Evolutionary conservation across 1,140 invertebrate genomes (phyloP).

Genomic region (Aphaenogaster floridana): DNA sequence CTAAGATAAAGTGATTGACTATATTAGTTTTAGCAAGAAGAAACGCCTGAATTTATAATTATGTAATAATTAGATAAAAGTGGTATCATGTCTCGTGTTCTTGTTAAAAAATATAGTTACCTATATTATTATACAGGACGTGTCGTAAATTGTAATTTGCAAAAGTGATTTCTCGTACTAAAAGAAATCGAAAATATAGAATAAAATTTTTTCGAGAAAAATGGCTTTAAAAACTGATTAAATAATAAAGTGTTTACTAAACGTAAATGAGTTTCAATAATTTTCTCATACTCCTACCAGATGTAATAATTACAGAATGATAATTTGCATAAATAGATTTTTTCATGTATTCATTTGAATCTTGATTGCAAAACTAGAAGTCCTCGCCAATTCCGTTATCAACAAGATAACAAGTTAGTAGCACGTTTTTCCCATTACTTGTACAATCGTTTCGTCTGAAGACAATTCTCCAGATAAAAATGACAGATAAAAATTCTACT

Average conservation of each 20-base stretch:
- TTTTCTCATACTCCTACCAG: background rate
- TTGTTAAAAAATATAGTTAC: background rate
- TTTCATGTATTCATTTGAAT: background rate
- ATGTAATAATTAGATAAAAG: constrained; percentile 9
- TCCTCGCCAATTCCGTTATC: background rate
- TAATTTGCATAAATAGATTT: background rate
- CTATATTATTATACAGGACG: background rate
- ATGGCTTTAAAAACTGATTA: background rate
- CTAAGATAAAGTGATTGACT: background rate
- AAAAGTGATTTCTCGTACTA: background rate
- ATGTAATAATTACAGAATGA: background rate
- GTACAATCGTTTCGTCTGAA: constrained; percentile 15
- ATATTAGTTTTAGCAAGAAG: background rate
- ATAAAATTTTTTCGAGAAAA: background rate
- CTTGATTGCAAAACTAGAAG: background rate
- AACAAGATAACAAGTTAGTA: constrained; percentile 11
- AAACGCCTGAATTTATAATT: background rate
- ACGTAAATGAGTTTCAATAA: background rate
- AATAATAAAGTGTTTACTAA: background rate
- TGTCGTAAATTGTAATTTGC: background rate
- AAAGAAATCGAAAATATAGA: background rate
- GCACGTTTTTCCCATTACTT: background rate
- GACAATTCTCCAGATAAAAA: constrained; percentile 19
- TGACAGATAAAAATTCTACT: constrained; percentile 45
- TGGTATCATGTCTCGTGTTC: background rate